Base-by-base conservation (phyloP, 2,113 vertebrate species). In the Spea bombifrons region DNA sequence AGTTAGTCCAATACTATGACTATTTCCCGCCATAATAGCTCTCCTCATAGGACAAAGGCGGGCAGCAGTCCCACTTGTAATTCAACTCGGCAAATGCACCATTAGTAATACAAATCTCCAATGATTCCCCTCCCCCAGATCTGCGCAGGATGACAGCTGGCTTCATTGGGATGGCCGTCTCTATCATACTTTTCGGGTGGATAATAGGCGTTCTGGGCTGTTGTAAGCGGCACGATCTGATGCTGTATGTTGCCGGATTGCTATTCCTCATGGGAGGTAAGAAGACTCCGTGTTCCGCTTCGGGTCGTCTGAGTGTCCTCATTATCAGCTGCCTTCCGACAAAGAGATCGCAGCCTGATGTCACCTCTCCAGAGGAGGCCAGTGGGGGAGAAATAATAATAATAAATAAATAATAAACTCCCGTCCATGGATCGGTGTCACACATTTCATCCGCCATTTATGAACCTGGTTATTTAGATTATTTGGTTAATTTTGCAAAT, bases 201-300 rank as follows among this genome's bases (percentile, higher is more conserved):
- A 88, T 95, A 87, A 92, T 97, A 44, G 95, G 95, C 76, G 92
- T 95, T 84, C 89, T 97, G 89, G 95, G 95, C 83, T 97, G 95
- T 90, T 96, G 94, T 87, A 94, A 95, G 84, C 93, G 96, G 89
- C 95, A 96, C 87, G 95, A 96, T 85, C 94, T 97, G 86, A 97
- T 96, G 95, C 95, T 96, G 87, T 96, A 97, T 44, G 95, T 97
- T 89, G 95, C 95, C 76, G 95, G 95, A 83, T 92, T 97, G 86
- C 94, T 97, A 86, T 96, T 97, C 87, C 94, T 97, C 86, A 97
- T 97, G 95, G 95, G 95, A 94, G 95, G 95, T 96, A 92, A 94
- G 89, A 78, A 30, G 77, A 53, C 74, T 84, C 82, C 0, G 0
- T 66, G 76, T 47, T 71, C 52, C 73, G 30, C 63, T 57, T 57